phyloP scores from a whole-genome alignment of 2,797 vertebrate species.

The Mus caroli region DNA sequence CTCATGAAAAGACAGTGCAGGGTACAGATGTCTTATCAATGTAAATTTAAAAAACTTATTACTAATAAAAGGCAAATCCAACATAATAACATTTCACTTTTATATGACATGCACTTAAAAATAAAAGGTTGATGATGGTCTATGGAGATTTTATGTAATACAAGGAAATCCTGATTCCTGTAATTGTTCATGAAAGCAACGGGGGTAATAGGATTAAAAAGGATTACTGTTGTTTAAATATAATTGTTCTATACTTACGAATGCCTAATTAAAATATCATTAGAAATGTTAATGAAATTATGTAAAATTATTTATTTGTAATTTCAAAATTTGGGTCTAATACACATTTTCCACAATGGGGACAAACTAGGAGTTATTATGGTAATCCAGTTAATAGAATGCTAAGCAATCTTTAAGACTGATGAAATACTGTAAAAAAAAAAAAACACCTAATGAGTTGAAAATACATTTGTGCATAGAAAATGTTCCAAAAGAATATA shows the following conservation, averaged over 20 bases:
- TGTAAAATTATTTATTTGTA: constrained; percentile 55
- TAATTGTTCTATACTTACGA: not conserved
- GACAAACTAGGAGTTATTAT: constrained; percentile 68
- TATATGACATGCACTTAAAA: not conserved
- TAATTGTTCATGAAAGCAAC: constrained; percentile 34
- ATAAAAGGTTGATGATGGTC: not conserved
- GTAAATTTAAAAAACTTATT: constrained; percentile 3
- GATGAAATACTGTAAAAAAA: constrained; percentile 61
- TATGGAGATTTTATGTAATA: not conserved
- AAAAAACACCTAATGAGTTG: constrained; percentile 66
- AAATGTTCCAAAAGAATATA: constrained; percentile 72
- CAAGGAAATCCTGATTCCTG: constrained; percentile 12
- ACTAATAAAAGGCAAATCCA: constrained; percentile 36
- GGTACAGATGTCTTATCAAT: not conserved
- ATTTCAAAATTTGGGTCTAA: constrained; percentile 64
- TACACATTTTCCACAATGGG: constrained; percentile 42
- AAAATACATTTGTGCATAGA: constrained; percentile 67
- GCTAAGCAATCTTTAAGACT: constrained; percentile 49
- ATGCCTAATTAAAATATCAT: not conserved
- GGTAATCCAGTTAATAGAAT: constrained; percentile 56
- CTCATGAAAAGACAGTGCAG: not conserved
- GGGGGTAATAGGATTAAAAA: not conserved
- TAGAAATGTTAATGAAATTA: constrained; percentile 19
- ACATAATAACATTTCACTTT: not conserved
- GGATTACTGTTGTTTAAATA: constrained; percentile 20